Evolutionary conservation across 2,797 vertebrate genomes (phyloP).

Genomic region (Hypotaenidia okinawae): DNA sequence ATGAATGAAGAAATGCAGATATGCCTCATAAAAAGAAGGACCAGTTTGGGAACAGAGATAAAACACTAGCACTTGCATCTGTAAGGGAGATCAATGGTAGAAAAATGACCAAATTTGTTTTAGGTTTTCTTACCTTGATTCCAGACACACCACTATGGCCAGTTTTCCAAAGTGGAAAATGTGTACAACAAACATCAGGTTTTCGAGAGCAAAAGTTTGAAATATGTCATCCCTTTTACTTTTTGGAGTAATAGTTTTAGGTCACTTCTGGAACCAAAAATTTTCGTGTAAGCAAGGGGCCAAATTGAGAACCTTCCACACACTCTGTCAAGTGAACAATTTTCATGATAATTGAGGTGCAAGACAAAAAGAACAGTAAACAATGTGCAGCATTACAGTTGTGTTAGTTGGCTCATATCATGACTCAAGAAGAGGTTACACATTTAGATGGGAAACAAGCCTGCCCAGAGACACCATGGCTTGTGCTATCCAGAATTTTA

Average conservation of each 20-base stretch:
- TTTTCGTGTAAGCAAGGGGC: accelerated
- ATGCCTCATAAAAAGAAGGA: background rate
- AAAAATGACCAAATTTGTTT: too few species aligned
- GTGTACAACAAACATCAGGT: accelerated
- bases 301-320: background rate
- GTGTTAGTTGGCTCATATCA: background rate
- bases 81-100: background rate
- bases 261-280: background rate
- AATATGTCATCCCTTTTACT: background rate
- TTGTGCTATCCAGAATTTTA: background rate
- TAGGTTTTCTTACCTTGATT: background rate
- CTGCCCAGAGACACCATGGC: background rate
- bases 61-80: background rate
- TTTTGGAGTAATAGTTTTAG: background rate
- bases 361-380: background rate
- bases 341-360: background rate
- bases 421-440: background rate
- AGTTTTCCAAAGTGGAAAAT: background rate
- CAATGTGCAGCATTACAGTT: background rate
- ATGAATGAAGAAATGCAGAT: background rate
- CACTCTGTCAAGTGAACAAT: background rate
- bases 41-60: background rate
- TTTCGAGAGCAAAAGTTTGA: background rate
- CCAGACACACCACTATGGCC: background rate
- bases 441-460: background rate